Evolutionary conservation across 2,797 vertebrate species (phyloP), one percentile per base, ranked within the genome.

Genomic region (Leuciscus waleckii): DNA sequence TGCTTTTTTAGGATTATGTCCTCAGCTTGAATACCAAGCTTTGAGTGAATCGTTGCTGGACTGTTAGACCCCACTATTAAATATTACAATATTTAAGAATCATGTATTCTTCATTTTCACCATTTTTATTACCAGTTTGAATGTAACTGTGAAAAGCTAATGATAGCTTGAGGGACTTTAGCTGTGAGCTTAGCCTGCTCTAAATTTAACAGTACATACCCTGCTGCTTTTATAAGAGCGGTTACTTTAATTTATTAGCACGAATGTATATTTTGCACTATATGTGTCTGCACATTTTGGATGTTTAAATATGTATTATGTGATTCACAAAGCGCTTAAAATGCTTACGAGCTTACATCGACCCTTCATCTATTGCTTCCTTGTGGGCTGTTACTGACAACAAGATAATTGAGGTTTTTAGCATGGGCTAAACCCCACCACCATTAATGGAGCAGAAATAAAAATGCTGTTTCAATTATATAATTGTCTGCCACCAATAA

Each of bases 251-350:
- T 90, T 85, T 75, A 83, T 56, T 73, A 80, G 26, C 17, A 46
- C 88, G 83, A 88, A 46, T 51, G 68, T 84, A 58, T 68, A 82
- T 80, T 14, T 75, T 71, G 61, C 86, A n/a, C 88, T 85, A 82
- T 84, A 49, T 49, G 83, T 82, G 43, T 78, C 39, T 70, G 82
- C 85, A 79, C 70, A 77, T 81, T 84, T 90, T 39, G 73, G 54
- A 84, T 61, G 81, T 89, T 75, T 87, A 73, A 56, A 85, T 76
- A 81, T 86, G 69, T n/a, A 84, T 88, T 63, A 77, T 87, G 26
- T 67, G 83, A 77, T 88, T 82, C 83, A 85, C 70, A 58, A 79
- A 78, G 26, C 77, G 19, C 79, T 68, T 86, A 80, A 85, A 83
- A 83, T 74, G 79, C 65, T 85, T 70, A 85, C 80, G 79, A 86